phyloP scores from a whole-genome alignment of 2,797 vertebrate species.

The Aulostomus chinensis region DNA sequence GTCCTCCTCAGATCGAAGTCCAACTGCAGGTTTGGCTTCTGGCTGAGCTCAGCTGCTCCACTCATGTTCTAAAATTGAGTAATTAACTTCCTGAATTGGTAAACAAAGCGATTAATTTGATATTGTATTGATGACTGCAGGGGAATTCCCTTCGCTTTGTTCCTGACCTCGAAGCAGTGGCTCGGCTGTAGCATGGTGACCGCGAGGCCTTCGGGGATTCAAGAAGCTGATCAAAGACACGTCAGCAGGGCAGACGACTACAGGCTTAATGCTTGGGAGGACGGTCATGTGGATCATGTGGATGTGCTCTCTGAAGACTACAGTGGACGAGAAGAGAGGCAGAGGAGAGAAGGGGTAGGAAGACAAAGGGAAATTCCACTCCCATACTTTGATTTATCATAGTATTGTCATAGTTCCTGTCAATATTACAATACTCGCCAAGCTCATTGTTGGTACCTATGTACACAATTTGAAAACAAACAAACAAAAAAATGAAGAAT shows the following conservation, averaged over 20 bases:
- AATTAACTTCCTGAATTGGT: slow-evolving; percentile 1
- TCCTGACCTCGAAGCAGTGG: slow-evolving; percentile 2
- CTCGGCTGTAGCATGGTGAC: slow-evolving; percentile 21
- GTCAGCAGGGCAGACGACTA: slow-evolving; percentile 37
- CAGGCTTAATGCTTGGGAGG: slow-evolving; percentile 21
- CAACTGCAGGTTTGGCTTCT: slow-evolving; percentile 5
- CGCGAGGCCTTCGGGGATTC: slow-evolving; percentile 29
- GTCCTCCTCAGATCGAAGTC: slow-evolving; percentile 2
- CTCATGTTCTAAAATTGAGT: slow-evolving; percentile 6
- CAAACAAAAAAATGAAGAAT: too few relatives aligned
- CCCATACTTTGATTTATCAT: neutral
- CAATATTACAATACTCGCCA: too few relatives aligned
- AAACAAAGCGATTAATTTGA: slow-evolving; percentile 21
- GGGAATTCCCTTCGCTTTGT: slow-evolving; percentile 1
- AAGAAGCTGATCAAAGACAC: slow-evolving; percentile 47
- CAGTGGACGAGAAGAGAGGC: slow-evolving; percentile 9
- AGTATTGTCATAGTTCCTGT: neutral
- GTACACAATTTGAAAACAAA: too few relatives aligned
- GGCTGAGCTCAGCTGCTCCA: slow-evolving; percentile 13
- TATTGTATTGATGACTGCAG: slow-evolving; percentile 14
- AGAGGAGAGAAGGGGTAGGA: slow-evolving; percentile 2
- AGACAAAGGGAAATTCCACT: neutral
- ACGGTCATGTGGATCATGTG: slow-evolving; percentile 50
- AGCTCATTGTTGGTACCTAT: too few relatives aligned
- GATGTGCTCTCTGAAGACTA: slow-evolving; percentile 20